phyloP scores from a whole-genome alignment of 2,797 vertebrate species.

The Hippocampus kuda region DNA sequence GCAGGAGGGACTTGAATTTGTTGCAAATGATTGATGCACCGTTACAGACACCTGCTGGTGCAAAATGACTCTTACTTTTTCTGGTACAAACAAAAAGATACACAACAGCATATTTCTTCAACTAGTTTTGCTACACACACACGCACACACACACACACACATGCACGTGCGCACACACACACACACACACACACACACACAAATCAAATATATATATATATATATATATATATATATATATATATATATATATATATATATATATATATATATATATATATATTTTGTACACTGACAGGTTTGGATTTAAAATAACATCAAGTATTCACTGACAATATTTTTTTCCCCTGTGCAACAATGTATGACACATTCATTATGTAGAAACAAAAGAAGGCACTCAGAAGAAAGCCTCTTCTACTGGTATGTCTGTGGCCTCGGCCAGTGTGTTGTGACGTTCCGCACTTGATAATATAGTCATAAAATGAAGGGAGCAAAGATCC shows the following conservation, averaged over 20 bases:
- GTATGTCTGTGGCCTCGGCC: constrained; percentile 53
- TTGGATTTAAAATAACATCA: constrained; percentile 43
- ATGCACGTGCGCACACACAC: constrained; percentile 1
- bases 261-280: constrained; percentile 5
- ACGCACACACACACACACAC: too few relatives aligned
- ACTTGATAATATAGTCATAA: constrained; percentile 60
- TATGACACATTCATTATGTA: constrained; percentile 53
- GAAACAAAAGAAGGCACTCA: constrained; percentile 53
- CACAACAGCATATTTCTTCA: constrained; percentile 1
- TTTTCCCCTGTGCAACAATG: constrained; percentile 44
- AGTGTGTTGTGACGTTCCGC: constrained; percentile 50
- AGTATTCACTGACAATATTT: constrained; percentile 21
- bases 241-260: constrained; percentile 21
- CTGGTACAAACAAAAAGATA: constrained; percentile 14
- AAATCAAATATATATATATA: constrained; percentile 16
- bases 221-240: constrained; percentile 46
- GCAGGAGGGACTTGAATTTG: constrained; percentile 35
- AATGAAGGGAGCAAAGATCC: constrained; percentile 60
- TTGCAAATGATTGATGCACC: constrained; percentile 53
- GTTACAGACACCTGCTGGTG: constrained; percentile 50
- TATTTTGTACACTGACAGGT: constrained; percentile 38
- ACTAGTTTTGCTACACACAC: constrained; percentile 27
- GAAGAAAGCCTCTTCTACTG: constrained; percentile 41
- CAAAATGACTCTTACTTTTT: constrained; percentile 17
- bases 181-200: too few relatives aligned